phyloP scores from a whole-genome alignment of 2,797 vertebrate species.

The Delichon dasypus region DNA sequence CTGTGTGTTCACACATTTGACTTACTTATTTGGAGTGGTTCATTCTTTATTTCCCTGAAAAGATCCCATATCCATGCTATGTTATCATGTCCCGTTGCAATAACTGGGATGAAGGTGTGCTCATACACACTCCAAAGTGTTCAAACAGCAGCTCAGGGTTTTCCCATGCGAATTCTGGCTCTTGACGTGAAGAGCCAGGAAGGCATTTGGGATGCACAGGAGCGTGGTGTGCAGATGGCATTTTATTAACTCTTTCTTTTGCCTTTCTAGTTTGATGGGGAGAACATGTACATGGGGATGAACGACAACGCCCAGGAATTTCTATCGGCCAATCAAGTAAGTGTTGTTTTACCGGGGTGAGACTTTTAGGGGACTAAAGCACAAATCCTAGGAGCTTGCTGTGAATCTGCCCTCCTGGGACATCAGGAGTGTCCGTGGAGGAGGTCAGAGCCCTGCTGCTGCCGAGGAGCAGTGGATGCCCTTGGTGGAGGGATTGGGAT shows the following conservation, averaged over 20 bases:
- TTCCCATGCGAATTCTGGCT: not conserved
- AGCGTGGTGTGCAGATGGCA: not conserved
- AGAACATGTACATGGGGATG: conserved; percentile 97
- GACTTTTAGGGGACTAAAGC: not conserved
- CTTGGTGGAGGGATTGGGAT: not conserved
- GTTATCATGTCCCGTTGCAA: fast-evolving
- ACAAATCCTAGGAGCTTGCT: not conserved
- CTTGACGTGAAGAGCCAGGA: not conserved
- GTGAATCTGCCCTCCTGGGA: not conserved
- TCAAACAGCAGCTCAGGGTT: not conserved
- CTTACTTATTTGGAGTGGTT: not conserved
- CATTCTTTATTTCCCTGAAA: not conserved
- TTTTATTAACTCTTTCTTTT: conserved; percentile 59
- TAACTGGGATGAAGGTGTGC: not conserved
- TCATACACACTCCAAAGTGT: not conserved
- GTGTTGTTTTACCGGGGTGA: not conserved
- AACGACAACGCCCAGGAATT: conserved; percentile 97
- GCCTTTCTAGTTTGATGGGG: conserved; percentile 94
- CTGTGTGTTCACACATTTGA: not conserved
- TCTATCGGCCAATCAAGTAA: conserved; percentile 93
- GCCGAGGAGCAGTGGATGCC: fast-evolving
- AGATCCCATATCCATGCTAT: fast-evolving
- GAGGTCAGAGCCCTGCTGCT: not conserved
- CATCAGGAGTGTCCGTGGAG: not conserved
- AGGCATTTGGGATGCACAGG: not conserved